A percentile compares a stretch with the other conserved stretches of the same genome.
Evolutionary conservation across 2,888 invertebrate genomes (phyloP).

Genomic region (Dermolepida albohirtum): DNA sequence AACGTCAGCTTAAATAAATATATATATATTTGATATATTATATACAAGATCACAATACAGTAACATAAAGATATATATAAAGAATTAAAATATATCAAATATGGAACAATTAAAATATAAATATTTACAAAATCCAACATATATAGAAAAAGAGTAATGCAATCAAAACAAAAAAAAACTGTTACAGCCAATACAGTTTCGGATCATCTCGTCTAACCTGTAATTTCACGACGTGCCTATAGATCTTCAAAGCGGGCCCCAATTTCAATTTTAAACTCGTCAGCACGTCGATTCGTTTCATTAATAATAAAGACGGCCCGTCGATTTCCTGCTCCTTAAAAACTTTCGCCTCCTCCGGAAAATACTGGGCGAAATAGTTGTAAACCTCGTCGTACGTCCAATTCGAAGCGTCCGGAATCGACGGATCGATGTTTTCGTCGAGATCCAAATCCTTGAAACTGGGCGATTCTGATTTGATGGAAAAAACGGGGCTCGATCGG

Average conservation of each 20-base stretch:
- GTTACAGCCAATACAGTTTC: conserved; percentile 77
- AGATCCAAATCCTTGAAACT: conserved; percentile 56
- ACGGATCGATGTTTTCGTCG: conserved; percentile 69
- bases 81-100: conserved; percentile 29
- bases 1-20: conserved; percentile 19
- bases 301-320: conserved; percentile 85
- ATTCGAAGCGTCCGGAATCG: conserved; percentile 81
- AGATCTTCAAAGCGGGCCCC: conserved; percentile 89
- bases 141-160: conserved; percentile 32
- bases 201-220: conserved; percentile 83
- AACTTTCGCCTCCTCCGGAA: conserved; percentile 84
- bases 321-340: conserved; percentile 94
- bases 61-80: conserved; percentile 30
- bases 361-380: conserved; percentile 81
- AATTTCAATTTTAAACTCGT: conserved; percentile 84
- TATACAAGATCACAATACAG: conserved; percentile 32
- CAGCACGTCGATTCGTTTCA: conserved; percentile 87
- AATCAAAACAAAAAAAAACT: conserved; percentile 35
- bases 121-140: conserved; percentile 30
- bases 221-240: conserved; percentile 82
- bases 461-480: conserved; percentile 52
- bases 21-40: conserved; percentile 29
- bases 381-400: conserved; percentile 90
- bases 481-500: conserved; percentile 38
- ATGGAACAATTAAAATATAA: conserved; percentile 30